Evolutionary conservation across 2,888 invertebrate genomes (phyloP), one percentile per base, ranked within the genome.

Genomic region (Heteropelma amictum): DNA sequence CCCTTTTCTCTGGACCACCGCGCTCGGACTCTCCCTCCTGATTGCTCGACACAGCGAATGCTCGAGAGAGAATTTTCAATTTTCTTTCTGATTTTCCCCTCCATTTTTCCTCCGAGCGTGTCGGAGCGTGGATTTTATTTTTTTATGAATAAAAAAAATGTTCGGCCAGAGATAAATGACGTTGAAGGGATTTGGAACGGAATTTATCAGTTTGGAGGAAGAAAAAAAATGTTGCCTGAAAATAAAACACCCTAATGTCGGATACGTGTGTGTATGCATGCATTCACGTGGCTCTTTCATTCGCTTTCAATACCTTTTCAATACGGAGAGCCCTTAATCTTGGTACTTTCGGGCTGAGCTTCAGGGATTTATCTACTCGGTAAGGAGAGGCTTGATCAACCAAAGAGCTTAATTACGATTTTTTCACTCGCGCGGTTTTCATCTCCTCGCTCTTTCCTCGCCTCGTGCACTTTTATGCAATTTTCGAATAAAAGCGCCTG

Each of bases 241-340:
- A n/a, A n/a, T n/a, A n/a, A n/a, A n/a, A n/a, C n/a, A n/a, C n/a
- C n/a, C n/a, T n/a, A n/a, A n/a, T n/a, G n/a, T n/a, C n/a, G n/a
- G n/a, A n/a, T 53, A 21, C 17, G 19, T 38, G 10, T 17, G 35
- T 28, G 19, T 23, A 30, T 21, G 5, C 26, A 10, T 51, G 21
- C 19, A 51, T 10, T 3, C 3, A 19, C 10, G 23, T n/a, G 14
- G 26, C 40, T 42, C 53, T 42, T 56, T 73, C 7, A 69, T 56
- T 19, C 54, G 19, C 33, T 51, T 51, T 58, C 61, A 45, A 51
- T 58, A 49, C 33, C 56, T 72, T 76, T 67, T 61, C 69, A 69
- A 60, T 51, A 49, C 70, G 10, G 10, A 60, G 67, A 74, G 58
- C 69, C 72, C 69, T 72, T 78, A 74, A 77, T 77, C 77, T 72